A percentile compares a stretch with the other conserved stretches of the same genome.
Evolutionary conservation across 1,140 invertebrate genomes (phyloP).

Genomic region (Drosophila willistoni): DNA sequence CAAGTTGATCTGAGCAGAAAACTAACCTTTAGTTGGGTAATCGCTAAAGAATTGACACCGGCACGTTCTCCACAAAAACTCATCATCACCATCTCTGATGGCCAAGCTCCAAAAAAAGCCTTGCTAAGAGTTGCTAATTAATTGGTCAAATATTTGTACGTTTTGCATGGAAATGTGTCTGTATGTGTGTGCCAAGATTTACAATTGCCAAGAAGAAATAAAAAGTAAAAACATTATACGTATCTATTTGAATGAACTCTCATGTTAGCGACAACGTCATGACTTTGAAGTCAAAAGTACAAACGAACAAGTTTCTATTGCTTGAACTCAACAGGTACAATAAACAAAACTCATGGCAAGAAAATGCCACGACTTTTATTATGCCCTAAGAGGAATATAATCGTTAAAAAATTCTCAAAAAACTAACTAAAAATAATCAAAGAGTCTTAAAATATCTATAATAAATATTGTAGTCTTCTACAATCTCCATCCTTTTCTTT

Average conservation of each 20-base stretch:
- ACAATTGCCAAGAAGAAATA: slow-evolving; percentile 40
- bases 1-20: slow-evolving; percentile 9
- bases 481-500: too few relatives aligned
- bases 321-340: not conserved
- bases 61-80: slow-evolving; percentile 31
- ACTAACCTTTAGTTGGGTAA: slow-evolving; percentile 31
- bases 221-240: slow-evolving; percentile 3
- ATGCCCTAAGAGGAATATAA: not conserved
- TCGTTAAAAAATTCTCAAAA: too few relatives aligned
- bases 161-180: not conserved
- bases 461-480: too few relatives aligned
- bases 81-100: slow-evolving; percentile 32
- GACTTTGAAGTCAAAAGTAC: slow-evolving; percentile 18
- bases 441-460: too few relatives aligned
- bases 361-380: not conserved
- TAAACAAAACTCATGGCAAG: too few relatives aligned
- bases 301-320: slow-evolving; percentile 12
- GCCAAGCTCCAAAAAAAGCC: slow-evolving; percentile 17
- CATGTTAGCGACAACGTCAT: slow-evolving; percentile 29
- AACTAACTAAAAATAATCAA: too few relatives aligned
- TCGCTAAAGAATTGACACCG: slow-evolving; percentile 44
- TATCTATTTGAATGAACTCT: slow-evolving; percentile 10
- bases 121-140: slow-evolving; percentile 57
- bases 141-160: slow-evolving; percentile 49
- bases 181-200: slow-evolving; percentile 5